Conservation (phyloP, 1,140 invertebrate genomes). For the Temnothorax longispinosus region DNA sequence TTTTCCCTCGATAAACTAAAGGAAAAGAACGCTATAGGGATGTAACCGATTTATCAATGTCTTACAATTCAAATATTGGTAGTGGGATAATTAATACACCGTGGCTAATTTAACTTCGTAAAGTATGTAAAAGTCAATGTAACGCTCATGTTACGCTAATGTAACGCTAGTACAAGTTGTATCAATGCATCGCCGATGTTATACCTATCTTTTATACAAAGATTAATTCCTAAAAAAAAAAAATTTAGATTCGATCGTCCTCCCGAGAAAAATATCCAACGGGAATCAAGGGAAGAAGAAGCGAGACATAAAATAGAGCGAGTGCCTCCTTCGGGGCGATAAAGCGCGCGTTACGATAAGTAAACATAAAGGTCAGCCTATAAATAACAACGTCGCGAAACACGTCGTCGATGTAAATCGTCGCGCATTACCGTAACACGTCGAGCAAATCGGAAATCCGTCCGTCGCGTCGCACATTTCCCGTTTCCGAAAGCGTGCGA, state of each 20-base stretch:
- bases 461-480: constrained; percentile 48
- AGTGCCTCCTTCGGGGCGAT: constrained; percentile 4
- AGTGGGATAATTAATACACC: background rate
- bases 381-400: constrained; percentile 58
- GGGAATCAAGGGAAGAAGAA: background rate
- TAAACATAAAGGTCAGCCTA: constrained; percentile 58
- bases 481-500: constrained; percentile 48
- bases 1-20: background rate
- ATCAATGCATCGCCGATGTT: background rate
- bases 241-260: background rate
- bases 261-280: background rate
- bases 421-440: constrained; percentile 46
- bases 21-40: background rate
- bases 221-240: background rate
- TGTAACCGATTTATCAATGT: background rate
- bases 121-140: background rate
- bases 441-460: constrained; percentile 59
- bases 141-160: background rate
- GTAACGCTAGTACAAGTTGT: background rate
- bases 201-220: background rate
- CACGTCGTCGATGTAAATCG: constrained; percentile 48
- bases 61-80: background rate
- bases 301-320: constrained; percentile 32
- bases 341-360: constrained; percentile 53
- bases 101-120: background rate